These are phyloP conservation scores for Azemiops feae DNA, from an alignment of 2,113 vertebrate genomes.

Conservation along the genomic window DNA sequence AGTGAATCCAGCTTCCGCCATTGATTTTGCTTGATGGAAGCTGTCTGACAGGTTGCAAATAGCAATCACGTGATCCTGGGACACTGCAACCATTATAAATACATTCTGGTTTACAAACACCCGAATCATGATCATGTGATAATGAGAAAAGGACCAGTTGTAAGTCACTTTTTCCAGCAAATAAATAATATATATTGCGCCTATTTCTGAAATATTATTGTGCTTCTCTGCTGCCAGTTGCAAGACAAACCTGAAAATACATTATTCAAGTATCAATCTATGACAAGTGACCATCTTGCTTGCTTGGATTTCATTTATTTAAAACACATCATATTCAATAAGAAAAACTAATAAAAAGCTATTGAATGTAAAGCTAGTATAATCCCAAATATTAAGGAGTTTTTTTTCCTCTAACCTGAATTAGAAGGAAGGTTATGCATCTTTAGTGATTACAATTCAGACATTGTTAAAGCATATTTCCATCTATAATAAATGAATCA, in stretches of 20 bases:
- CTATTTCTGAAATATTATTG: not conserved
- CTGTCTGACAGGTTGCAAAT: not conserved
- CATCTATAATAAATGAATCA: not conserved
- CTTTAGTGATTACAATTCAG: not conserved
- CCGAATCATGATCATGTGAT: not conserved
- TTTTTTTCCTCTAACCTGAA: not conserved
- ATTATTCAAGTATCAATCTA: not conserved
- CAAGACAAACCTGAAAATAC: not conserved
- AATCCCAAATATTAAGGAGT: not conserved
- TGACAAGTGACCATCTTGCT: not conserved
- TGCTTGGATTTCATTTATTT: not conserved
- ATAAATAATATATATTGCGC: not conserved
- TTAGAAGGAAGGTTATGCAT: not conserved
- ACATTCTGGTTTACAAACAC: not conserved
- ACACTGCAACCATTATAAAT: not conserved
- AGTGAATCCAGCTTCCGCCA: not conserved
- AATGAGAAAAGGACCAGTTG: not conserved
- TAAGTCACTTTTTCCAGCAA: not conserved
- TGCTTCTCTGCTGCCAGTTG: not conserved
- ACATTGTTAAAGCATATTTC: not conserved
- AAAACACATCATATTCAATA: not conserved
- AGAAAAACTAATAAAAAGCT: not conserved
- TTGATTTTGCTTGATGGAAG: not conserved
- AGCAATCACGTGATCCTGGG: not conserved
- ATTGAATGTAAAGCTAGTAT: not conserved